Evolutionary conservation across 2,797 vertebrate genomes (phyloP).

Genomic region (Toxotes lorentzi): DNA sequence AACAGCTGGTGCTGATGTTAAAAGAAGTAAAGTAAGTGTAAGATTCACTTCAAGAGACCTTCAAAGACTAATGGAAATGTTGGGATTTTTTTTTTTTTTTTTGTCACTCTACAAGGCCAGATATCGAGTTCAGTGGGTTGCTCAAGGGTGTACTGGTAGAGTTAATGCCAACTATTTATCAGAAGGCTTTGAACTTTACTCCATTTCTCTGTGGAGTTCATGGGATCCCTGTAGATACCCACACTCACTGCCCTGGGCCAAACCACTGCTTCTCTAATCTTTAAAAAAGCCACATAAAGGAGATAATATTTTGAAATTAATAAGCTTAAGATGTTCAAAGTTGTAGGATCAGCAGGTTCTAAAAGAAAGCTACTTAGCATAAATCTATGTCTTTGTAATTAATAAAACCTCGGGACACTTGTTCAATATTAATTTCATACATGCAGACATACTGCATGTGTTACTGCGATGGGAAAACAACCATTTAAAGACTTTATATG

Average conservation of each 20-base stretch:
- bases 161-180: conserved; percentile 15
- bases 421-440: conserved; percentile 7
- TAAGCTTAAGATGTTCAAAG: conserved; percentile 6
- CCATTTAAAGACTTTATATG: background rate
- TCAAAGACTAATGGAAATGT: conserved; percentile 47
- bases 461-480: background rate
- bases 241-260: conserved; percentile 25
- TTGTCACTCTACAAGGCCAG: conserved; percentile 1
- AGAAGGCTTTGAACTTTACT: conserved; percentile 35
- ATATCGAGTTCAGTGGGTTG: conserved; percentile 13
- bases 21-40: conserved; percentile 28
- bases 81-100: conserved; percentile 10
- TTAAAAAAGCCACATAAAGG: conserved; percentile 15
- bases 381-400: conserved; percentile 14
- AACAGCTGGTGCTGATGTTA: conserved; percentile 16
- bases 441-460: background rate
- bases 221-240: conserved; percentile 28
- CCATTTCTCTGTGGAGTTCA: conserved; percentile 14
- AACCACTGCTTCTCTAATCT: conserved; percentile 22
- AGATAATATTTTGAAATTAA: conserved; percentile 31
- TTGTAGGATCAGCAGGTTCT: conserved; percentile 16
- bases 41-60: conserved; percentile 26
- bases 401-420: conserved; percentile 19
- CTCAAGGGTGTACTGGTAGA: conserved; percentile 20
- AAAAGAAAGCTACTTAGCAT: conserved; percentile 27